Conservation (phyloP, 2,797 vertebrate species). For the Molothrus aeneus region DNA sequence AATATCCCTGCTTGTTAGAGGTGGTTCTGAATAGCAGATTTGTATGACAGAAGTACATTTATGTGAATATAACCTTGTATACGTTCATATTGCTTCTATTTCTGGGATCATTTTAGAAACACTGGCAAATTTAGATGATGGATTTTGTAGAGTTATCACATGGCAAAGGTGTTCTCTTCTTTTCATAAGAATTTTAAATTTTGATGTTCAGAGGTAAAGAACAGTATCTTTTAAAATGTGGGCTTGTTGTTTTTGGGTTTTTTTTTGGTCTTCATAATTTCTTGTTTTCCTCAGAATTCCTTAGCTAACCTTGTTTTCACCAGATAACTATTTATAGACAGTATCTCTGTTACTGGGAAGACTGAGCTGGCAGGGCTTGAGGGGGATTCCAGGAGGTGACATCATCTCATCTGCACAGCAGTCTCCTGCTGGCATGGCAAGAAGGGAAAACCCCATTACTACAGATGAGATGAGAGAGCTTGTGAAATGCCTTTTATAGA, state of each 20-base stretch:
- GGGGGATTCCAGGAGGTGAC: constrained; percentile 75
- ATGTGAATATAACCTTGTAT: neutral
- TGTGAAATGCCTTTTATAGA: constrained; percentile 32
- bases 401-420: constrained; percentile 56
- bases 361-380: constrained; percentile 65
- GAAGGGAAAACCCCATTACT: constrained; percentile 10
- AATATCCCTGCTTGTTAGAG: neutral
- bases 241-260: accelerated
- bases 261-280: neutral
- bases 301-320: constrained; percentile 50
- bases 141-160: neutral
- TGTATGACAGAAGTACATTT: neutral
- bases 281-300: constrained; percentile 20
- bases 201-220: neutral
- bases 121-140: neutral
- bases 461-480: neutral
- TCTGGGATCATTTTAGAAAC: neutral
- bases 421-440: constrained; percentile 28
- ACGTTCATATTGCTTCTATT: neutral
- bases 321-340: constrained; percentile 69
- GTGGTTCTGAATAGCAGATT: neutral
- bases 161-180: neutral
- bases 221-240: neutral
- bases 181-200: neutral
- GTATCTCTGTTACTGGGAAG: constrained; percentile 50